Evolutionary conservation across 2,113 vertebrate genomes (phyloP).

Genomic region (Micronycteris hirsuta): DNA sequence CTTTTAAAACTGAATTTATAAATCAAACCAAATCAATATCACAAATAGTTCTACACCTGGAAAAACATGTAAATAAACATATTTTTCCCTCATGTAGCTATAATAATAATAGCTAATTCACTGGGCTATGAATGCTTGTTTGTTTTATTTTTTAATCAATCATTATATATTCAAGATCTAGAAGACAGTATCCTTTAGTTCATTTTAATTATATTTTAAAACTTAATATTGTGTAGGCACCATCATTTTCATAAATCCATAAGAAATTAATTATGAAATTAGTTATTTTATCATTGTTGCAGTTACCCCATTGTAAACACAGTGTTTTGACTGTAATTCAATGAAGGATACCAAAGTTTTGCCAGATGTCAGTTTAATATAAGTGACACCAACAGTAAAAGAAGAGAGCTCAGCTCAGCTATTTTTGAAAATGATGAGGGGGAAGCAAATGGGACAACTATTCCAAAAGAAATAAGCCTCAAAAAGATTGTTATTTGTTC

Average conservation of each 20-base stretch:
- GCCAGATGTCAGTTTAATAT: neutral
- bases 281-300: neutral
- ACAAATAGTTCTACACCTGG: neutral
- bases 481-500: neutral
- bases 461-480: neutral
- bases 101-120: neutral
- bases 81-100: neutral
- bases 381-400: neutral
- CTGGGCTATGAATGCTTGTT: neutral
- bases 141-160: neutral
- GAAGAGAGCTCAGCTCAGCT: neutral
- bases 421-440: neutral
- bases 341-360: neutral
- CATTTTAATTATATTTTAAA: neutral
- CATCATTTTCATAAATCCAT: neutral
- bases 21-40: neutral
- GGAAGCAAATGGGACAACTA: neutral
- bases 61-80: neutral
- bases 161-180: neutral
- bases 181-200: neutral
- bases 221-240: neutral
- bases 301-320: neutral
- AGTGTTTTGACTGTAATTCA: neutral
- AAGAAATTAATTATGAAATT: constrained; percentile 17
- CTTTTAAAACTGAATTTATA: neutral